Percentiles rank a stretch among this genome's conserved stretches.
phyloP scores from a whole-genome alignment of 2,888 invertebrate genomes.

The Abrostola tripartita region DNA sequence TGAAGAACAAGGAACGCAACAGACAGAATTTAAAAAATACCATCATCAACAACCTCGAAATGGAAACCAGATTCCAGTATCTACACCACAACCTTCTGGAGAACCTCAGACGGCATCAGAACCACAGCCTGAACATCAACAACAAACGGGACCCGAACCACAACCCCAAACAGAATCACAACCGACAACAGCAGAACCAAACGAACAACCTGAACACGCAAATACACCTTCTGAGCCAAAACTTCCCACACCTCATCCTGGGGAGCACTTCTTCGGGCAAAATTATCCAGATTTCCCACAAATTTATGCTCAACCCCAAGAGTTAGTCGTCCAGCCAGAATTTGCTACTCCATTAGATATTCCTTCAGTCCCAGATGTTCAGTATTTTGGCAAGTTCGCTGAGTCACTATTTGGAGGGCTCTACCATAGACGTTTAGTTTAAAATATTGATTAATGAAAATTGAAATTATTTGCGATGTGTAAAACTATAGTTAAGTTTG shows the following conservation, averaged over 20 bases:
- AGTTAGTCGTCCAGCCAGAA: slow-evolving; percentile 36
- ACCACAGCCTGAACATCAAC: slow-evolving; percentile 5
- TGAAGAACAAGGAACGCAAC: neutral
- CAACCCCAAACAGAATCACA: slow-evolving; percentile 5
- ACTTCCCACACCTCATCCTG: neutral
- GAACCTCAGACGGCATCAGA: slow-evolving; percentile 14
- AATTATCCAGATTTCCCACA: slow-evolving; percentile 33
- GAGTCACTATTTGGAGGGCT: slow-evolving; percentile 65
- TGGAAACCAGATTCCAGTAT: slow-evolving; percentile 5
- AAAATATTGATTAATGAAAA: neutral
- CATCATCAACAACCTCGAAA: slow-evolving; percentile 16
- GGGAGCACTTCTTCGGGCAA: neutral
- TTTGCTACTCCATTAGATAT: slow-evolving; percentile 37
- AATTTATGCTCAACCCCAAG: slow-evolving; percentile 50
- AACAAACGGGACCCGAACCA: neutral
- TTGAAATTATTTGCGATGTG: neutral
- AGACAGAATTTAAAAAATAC: slow-evolving; percentile 6
- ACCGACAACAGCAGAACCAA: slow-evolving; percentile 13
- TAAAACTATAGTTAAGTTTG: neutral
- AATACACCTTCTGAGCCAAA: slow-evolving; percentile 2
- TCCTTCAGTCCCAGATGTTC: slow-evolving; percentile 72
- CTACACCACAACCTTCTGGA: slow-evolving; percentile 19
- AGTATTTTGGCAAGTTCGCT: slow-evolving; percentile 78
- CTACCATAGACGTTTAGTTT: slow-evolving; percentile 1
- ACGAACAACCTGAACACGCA: slow-evolving; percentile 7